phyloP scores from a whole-genome alignment of 2,888 invertebrate genomes.

The Malthinus flaveolus region DNA sequence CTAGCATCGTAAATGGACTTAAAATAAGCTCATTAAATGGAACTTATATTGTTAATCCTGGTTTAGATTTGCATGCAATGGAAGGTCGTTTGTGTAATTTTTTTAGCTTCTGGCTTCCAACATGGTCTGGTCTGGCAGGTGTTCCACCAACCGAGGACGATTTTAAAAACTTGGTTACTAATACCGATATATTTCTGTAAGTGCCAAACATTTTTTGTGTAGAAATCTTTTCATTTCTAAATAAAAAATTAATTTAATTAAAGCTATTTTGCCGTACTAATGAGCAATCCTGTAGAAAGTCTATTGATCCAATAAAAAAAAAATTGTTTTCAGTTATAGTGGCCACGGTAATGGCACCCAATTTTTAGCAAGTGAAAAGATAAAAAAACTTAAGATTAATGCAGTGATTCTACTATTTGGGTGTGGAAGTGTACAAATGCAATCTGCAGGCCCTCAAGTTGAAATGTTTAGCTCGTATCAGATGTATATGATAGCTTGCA shows the following conservation, averaged over 20 bases:
- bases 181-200: conserved; percentile 64
- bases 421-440: conserved; percentile 59
- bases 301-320: too few relatives aligned
- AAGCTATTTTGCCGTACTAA: conserved; percentile 6
- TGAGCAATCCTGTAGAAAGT: too few relatives aligned
- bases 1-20: conserved; percentile 60
- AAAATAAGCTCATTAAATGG: conserved; percentile 58
- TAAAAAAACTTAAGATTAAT: conserved; percentile 60
- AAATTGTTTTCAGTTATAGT: conserved; percentile 59
- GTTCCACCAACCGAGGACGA: conserved; percentile 58
- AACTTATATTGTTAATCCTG: conserved; percentile 72
- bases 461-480: conserved; percentile 56
- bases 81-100: conserved; percentile 56
- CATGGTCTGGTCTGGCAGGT: conserved; percentile 55
- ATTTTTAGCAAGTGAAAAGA: conserved; percentile 59
- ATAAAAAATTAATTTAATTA: background rate
- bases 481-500: conserved; percentile 54
- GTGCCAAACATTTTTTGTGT: conserved; percentile 34
- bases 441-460: conserved; percentile 53
- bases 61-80: conserved; percentile 56
- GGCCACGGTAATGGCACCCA: conserved; percentile 72
- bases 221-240: background rate
- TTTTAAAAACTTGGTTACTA: conserved; percentile 56
- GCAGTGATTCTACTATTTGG: conserved; percentile 69
- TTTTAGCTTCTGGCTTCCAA: conserved; percentile 56